Percentiles rank a stretch among this genome's conserved stretches.
Evolutionary conservation across 2,113 vertebrate genomes (phyloP).

Genomic region (Spilogale gracilis): DNA sequence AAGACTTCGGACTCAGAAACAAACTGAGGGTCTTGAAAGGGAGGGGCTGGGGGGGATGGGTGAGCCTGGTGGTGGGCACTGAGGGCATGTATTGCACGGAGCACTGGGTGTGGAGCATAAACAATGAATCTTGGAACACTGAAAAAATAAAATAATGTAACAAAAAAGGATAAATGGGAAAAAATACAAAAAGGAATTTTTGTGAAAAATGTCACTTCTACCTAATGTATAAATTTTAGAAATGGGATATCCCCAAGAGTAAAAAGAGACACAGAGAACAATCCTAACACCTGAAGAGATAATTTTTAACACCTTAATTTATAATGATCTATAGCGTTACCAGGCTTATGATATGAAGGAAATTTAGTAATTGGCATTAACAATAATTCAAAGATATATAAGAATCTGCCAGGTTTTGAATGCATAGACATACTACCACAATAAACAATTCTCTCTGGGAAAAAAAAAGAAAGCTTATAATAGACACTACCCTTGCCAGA

Average conservation of each 20-base stretch:
- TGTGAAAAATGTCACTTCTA: neutral
- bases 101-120: too few species aligned
- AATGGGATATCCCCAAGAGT: neutral
- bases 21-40: too few species aligned
- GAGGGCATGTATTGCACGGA: too few species aligned
- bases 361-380: neutral
- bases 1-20: too few species aligned
- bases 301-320: conserved; percentile 14
- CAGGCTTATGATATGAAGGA: neutral
- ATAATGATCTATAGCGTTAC: neutral
- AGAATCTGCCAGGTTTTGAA: conserved; percentile 10
- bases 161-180: neutral
- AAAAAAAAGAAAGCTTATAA: neutral
- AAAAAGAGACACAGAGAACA: neutral
- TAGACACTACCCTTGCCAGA: neutral
- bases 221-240: neutral
- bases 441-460: neutral
- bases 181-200: neutral
- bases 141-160: too few species aligned
- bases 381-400: neutral
- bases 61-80: too few species aligned
- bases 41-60: too few species aligned
- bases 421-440: neutral
- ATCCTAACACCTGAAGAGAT: neutral
- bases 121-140: too few species aligned